Base-by-base conservation (phyloP, 2,888 invertebrate species). In the Archips crataeganus region DNA sequence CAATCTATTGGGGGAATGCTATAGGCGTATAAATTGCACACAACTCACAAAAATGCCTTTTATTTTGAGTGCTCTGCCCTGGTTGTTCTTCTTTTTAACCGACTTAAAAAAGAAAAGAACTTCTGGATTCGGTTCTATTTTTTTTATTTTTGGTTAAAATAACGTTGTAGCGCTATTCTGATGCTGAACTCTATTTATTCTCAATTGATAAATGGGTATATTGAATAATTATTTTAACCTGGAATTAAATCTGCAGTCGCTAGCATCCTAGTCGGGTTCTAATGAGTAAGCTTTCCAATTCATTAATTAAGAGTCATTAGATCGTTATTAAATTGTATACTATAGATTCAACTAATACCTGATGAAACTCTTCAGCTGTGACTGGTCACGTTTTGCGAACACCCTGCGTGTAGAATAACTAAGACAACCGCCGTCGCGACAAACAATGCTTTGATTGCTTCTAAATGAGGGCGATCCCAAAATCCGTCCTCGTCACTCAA, bases 381-480 rank as follows among this genome's bases (percentile, higher is more conserved):
- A 45, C 67, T 45, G 9, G 69, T 15, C 51, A 61, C 49, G 59
- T 57, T 65, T 45, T 8, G 45, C 23, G 45, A 63, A 42, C 49
- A 60, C 45, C 23, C 36, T 49, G 64, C 61, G 60, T 70, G 45
- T 34, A 59, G 69, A 60, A 32, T 39, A 34, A 65, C 70, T 70
- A 65, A 60, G 65, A 78, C 81, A 81, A 79, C 81, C 80, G 80
- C 79, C 85, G 82, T 78, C 83, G 80, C 85, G 86, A 89, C 90
- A 90, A 91, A 92, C 92, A 93, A 92, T 91, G 88, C 88, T 89
- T 84, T 85, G 88, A 88, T 88, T 85, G 86, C 87, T 84, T 82
- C 85, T 87, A 88, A 93, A 90, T 86, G 90, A 87, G 93, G 91
- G 83, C 92, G 90, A 90, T 90, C 90, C 89, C 84, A 79, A 84